phyloP scores from a whole-genome alignment of 1,140 invertebrate genomes.

The Anadara kagoshimensis region DNA sequence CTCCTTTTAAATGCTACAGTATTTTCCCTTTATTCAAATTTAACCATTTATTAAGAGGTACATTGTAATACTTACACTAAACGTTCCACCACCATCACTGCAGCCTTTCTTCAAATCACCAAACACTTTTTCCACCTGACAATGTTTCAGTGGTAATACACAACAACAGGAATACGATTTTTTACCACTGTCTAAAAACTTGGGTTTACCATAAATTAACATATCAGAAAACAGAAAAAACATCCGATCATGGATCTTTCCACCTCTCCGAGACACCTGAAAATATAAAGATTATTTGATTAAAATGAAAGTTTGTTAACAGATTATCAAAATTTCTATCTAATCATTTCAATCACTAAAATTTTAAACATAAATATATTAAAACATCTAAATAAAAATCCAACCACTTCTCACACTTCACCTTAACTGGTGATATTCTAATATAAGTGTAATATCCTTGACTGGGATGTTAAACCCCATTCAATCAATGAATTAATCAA shows the following conservation, averaged over 20 bases:
- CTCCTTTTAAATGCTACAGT: no score
- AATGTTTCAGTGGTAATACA: conserved; percentile 71
- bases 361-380: no score
- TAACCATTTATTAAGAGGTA: no score
- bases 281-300: conserved; percentile 11
- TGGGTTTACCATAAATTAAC: conserved; percentile 72
- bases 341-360: background rate
- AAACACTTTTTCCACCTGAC: conserved; percentile 68
- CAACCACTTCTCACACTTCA: no score
- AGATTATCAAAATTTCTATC: background rate
- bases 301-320: background rate
- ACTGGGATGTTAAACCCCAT: no score
- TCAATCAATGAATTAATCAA: no score
- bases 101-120: conserved; percentile 46
- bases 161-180: conserved; percentile 70
- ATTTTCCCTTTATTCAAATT: no score
- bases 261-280: conserved; percentile 73
- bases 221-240: conserved; percentile 75
- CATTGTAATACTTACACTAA: conserved; percentile 57
- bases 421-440: no score
- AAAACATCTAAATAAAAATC: no score
- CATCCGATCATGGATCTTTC: conserved; percentile 68
- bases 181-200: conserved; percentile 64
- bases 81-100: conserved; percentile 62
- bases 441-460: no score